Conservation (phyloP, 1,140 invertebrate genomes). For the Pseudomyrmex cubaensis region DNA sequence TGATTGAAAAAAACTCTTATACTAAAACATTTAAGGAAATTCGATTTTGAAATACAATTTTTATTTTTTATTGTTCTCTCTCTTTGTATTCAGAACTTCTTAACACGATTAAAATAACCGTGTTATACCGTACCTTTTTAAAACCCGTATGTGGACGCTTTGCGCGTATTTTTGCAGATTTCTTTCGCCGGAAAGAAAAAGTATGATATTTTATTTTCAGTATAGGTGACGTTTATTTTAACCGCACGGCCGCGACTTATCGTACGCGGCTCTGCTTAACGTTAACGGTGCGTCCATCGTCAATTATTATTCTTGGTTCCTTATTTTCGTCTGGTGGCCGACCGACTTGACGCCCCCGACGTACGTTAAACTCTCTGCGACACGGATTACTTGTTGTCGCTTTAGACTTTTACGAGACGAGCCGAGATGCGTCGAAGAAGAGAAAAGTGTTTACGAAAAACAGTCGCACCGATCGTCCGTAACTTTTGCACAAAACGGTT, state of each 20-base stretch:
- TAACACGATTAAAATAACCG: too few relatives aligned
- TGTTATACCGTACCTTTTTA: too few relatives aligned
- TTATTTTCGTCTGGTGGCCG: conserved; percentile 66
- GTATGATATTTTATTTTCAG: conserved; percentile 66
- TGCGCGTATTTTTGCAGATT: conserved; percentile 17
- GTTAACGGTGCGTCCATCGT: conserved; percentile 62
- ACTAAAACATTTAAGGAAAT: too few relatives aligned
- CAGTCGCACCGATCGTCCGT: not conserved
- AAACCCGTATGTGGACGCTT: not conserved
- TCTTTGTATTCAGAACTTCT: too few relatives aligned
- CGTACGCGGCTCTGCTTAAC: conserved; percentile 67
- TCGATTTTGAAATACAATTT: too few relatives aligned
- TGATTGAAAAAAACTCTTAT: too few relatives aligned
- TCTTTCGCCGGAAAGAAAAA: conserved; percentile 40
- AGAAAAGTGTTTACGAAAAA: not conserved
- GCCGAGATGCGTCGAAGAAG: not conserved
- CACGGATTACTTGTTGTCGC: conserved; percentile 2
- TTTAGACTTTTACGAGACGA: not conserved
- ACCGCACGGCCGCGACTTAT: conserved; percentile 56
- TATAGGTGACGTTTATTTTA: conserved; percentile 68
- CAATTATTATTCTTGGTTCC: conserved; percentile 74
- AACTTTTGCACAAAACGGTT: not conserved
- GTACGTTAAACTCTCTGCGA: conserved; percentile 44
- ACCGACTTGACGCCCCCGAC: conserved; percentile 46
- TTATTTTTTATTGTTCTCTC: too few relatives aligned